A percentile compares a stretch with the other conserved stretches of the same genome.
Evolutionary conservation across 53 echinoderm and acorn worm species (phyloP).

Genomic region (Echinarachnius parma): DNA sequence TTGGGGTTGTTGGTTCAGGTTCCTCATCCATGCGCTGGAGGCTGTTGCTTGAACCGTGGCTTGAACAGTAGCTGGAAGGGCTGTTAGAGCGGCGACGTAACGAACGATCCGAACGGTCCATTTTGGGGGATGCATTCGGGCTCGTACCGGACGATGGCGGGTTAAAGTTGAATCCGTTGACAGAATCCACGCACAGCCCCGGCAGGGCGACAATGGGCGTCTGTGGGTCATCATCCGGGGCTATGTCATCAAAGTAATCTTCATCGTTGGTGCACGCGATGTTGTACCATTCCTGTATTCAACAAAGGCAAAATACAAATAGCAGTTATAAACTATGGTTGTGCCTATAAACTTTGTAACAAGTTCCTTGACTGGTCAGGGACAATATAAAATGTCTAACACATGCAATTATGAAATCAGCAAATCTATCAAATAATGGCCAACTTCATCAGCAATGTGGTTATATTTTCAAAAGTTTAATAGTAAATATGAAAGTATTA

Average conservation of each 20-base stretch:
- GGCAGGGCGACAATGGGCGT: slow-evolving; percentile 23
- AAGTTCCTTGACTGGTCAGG: no score
- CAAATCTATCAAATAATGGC: no score
- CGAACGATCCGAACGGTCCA: slow-evolving; percentile 9
- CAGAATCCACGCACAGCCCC: no score
- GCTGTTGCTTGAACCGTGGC: slow-evolving; percentile 9
- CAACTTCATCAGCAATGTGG: no score
- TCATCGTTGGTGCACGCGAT: slow-evolving; percentile 60
- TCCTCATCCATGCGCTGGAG: slow-evolving; percentile 17
- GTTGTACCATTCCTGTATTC: slow-evolving; percentile 80
- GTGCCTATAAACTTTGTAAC: no score
- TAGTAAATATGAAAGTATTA: no score
- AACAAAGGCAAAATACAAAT: no score
- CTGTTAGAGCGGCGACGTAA: slow-evolving; percentile 24
- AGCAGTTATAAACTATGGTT: no score
- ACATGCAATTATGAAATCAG: no score
- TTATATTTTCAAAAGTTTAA: no score
- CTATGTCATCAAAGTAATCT: slow-evolving; percentile 45
- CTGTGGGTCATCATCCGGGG: slow-evolving; percentile 24
- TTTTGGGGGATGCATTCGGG: slow-evolving; percentile 39
- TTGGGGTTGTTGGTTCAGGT: not conserved
- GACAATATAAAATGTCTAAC: no score
- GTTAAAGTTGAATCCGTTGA: slow-evolving; percentile 35
- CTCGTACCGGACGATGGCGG: slow-evolving; percentile 23
- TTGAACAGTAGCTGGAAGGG: slow-evolving; percentile 20